phyloP scores from a whole-genome alignment of 2,888 invertebrate genomes.

The Drosophila birchii region DNA sequence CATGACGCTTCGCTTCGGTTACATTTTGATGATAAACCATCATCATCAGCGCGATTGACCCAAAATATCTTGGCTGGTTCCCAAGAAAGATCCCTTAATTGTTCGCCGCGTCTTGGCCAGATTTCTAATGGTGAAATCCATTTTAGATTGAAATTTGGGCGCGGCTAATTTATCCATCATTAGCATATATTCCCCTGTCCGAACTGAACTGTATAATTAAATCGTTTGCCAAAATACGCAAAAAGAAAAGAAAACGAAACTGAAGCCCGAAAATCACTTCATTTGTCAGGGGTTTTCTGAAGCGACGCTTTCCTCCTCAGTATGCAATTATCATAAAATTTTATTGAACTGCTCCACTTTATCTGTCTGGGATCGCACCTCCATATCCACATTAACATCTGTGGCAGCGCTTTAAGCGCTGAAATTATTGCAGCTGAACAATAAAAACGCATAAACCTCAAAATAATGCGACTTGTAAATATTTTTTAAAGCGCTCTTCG shows the following conservation, averaged over 20 bases:
- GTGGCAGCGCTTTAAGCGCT: conserved; percentile 69
- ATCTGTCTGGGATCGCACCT: conserved; percentile 52
- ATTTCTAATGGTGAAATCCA: conserved; percentile 48
- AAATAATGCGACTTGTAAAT: conserved; percentile 69
- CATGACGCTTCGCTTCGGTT: conserved; percentile 78
- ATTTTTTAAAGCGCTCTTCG: conserved; percentile 29
- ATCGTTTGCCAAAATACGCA: conserved; percentile 58
- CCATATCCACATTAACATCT: conserved; percentile 29
- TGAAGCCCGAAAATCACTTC: conserved; percentile 63
- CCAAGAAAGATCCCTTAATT: conserved; percentile 70
- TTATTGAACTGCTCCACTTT: conserved; percentile 76
- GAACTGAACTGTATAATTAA: conserved; percentile 68
- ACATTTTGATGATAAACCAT: conserved; percentile 69
- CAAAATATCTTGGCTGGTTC: conserved; percentile 59
- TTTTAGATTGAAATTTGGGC: conserved; percentile 50
- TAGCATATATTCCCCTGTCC: conserved; percentile 40
- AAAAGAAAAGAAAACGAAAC: conserved; percentile 27
- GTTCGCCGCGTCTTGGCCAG: conserved; percentile 12
- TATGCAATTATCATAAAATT: conserved; percentile 82
- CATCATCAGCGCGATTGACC: conserved; percentile 57
- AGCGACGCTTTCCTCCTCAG: conserved; percentile 37
- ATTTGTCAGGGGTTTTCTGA: conserved; percentile 68
- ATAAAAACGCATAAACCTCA: conserved; percentile 74
- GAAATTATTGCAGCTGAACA: conserved; percentile 76
- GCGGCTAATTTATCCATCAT: conserved; percentile 47